These are phyloP conservation scores for Dynastes tityus DNA, from an alignment of 2,888 invertebrate species.

Conservation along the genomic window DNA sequence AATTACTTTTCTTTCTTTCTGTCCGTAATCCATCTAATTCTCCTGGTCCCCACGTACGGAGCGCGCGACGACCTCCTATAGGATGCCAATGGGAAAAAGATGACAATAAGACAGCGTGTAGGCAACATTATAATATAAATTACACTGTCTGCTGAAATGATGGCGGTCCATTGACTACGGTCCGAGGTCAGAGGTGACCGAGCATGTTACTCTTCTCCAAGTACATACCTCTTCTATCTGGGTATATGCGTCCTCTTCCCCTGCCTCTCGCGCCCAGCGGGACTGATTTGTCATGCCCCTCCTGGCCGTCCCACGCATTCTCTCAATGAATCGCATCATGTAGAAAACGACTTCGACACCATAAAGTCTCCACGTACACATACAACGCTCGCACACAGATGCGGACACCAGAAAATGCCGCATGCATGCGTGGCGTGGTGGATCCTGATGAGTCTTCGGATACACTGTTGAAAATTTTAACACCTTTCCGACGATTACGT, in stretches of 20 bases:
- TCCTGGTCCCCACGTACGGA: not conserved
- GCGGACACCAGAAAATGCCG: too few relatives aligned
- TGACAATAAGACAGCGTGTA: constrained; percentile 55
- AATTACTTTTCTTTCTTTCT: constrained; percentile 11
- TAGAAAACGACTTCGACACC: constrained; percentile 50
- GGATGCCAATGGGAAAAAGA: constrained; percentile 55
- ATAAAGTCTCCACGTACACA: constrained; percentile 29
- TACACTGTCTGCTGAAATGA: constrained; percentile 68
- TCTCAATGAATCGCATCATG: constrained; percentile 58
- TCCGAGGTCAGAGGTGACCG: constrained; percentile 67
- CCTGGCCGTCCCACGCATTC: constrained; percentile 66
- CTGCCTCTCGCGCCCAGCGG: constrained; percentile 59
- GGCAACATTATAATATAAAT: constrained; percentile 64
- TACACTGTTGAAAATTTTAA: too few relatives aligned
- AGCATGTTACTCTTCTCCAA: constrained; percentile 63
- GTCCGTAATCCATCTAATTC: constrained; percentile 20
- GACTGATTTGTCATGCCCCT: constrained; percentile 69
- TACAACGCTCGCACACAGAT: too few relatives aligned
- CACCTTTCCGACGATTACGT: too few relatives aligned
- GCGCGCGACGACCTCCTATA: constrained; percentile 2
- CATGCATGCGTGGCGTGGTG: too few relatives aligned
- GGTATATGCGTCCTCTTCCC: constrained; percentile 44
- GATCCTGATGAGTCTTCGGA: too few relatives aligned
- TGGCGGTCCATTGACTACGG: constrained; percentile 68
- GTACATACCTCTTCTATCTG: constrained; percentile 23